These are phyloP conservation scores for Rhaphigaster nebulosa DNA, from an alignment of 2,888 invertebrate genomes.

Conservation along the genomic window DNA sequence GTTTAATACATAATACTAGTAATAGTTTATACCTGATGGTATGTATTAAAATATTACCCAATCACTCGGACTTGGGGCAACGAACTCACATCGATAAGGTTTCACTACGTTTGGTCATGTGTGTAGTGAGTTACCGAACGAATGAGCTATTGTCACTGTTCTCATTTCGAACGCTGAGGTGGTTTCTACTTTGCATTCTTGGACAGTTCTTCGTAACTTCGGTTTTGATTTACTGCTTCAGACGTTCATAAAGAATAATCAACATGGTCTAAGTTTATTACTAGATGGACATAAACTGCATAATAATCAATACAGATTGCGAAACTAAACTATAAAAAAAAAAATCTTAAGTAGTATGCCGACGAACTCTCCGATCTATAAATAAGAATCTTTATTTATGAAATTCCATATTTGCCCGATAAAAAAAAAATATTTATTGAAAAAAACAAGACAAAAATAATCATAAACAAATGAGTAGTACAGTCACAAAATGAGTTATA, in stretches of 20 bases:
- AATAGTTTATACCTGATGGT: too few relatives aligned
- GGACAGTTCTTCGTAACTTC: not conserved
- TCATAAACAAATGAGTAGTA: too few relatives aligned
- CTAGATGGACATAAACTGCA: not conserved
- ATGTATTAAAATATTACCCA: not conserved
- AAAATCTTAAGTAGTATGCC: too few relatives aligned
- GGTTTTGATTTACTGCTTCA: not conserved
- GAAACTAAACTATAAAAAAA: too few relatives aligned
- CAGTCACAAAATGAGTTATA: too few relatives aligned
- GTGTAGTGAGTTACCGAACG: not conserved
- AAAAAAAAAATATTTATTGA: too few relatives aligned
- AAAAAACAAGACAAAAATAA: too few relatives aligned
- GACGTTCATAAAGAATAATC: not conserved
- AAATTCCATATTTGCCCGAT: too few relatives aligned
- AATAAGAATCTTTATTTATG: too few relatives aligned
- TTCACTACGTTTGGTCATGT: not conserved
- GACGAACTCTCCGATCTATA: too few relatives aligned
- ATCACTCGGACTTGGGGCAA: not conserved
- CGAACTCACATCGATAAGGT: not conserved
- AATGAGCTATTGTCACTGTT: not conserved
- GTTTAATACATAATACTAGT: too few relatives aligned
- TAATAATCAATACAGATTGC: too few relatives aligned
- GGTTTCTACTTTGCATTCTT: not conserved
- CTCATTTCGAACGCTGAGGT: not conserved
- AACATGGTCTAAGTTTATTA: not conserved